Evolutionary conservation across 2,888 invertebrate genomes (phyloP).

Genomic region (Carpatolechia fugitivella): DNA sequence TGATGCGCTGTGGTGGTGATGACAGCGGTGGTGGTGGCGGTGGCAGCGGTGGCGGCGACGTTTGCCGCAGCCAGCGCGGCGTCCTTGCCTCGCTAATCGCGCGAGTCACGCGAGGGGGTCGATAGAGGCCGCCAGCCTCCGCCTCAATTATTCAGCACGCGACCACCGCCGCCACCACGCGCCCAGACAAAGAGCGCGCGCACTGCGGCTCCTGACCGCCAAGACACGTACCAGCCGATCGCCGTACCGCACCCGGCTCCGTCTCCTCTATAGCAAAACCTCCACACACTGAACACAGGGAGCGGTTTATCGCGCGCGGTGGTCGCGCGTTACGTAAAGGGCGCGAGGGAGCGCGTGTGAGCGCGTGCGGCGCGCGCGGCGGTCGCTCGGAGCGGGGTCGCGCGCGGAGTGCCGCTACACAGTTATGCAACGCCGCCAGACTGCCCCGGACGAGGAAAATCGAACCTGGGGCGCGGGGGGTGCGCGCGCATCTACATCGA

Average conservation of each 20-base stretch:
- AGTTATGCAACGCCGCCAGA: slow-evolving; percentile 76
- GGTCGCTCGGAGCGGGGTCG: slow-evolving; percentile 73
- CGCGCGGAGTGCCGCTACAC: slow-evolving; percentile 74
- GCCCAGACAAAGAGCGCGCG: slow-evolving; percentile 63
- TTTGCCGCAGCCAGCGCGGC: slow-evolving; percentile 73
- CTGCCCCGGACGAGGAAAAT: slow-evolving; percentile 62
- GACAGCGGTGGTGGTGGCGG: slow-evolving; percentile 27
- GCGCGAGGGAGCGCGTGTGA: slow-evolving; percentile 65
- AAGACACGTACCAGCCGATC: slow-evolving; percentile 68
- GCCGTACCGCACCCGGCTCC: slow-evolving; percentile 45
- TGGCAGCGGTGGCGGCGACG: slow-evolving; percentile 44
- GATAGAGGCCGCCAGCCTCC: slow-evolving; percentile 76
- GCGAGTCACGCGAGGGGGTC: slow-evolving; percentile 75
- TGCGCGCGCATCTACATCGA: slow-evolving; percentile 66
- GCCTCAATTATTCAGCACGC: slow-evolving; percentile 74
- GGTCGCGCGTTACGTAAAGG: slow-evolving; percentile 76
- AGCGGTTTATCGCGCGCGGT: slow-evolving; percentile 48
- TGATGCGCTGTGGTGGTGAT: neutral
- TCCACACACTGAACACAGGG: slow-evolving; percentile 58
- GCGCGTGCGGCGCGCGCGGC: slow-evolving; percentile 69
- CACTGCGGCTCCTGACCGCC: slow-evolving; percentile 43
- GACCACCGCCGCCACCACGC: slow-evolving; percentile 48
- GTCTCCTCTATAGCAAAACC: slow-evolving; percentile 41
- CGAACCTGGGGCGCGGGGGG: slow-evolving; percentile 62
- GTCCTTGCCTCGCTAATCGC: slow-evolving; percentile 69